Percentiles rank a stretch among this genome's conserved stretches.
These are phyloP conservation scores for Omphaloscelis lunosa DNA, from an alignment of 2,888 invertebrate species.

Conservation along the genomic window DNA sequence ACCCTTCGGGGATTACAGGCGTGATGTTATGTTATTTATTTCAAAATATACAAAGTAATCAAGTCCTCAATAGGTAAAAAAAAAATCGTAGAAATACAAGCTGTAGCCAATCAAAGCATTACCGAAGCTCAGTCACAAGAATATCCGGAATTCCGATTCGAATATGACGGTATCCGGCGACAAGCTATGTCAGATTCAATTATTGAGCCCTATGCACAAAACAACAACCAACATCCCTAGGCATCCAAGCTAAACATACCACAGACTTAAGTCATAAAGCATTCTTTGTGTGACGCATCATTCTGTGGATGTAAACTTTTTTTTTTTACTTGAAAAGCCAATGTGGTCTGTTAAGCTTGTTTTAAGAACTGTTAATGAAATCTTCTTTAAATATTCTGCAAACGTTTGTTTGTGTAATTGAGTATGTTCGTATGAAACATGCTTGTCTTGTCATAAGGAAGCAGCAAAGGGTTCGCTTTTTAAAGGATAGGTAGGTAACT, in stretches of 20 bases:
- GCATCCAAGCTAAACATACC: slow-evolving; percentile 43
- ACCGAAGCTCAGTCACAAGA: slow-evolving; percentile 9
- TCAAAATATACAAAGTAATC: background rate
- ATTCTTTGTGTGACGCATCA: slow-evolving; percentile 49
- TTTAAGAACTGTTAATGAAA: background rate
- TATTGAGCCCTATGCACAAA: slow-evolving; percentile 25
- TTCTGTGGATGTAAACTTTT: slow-evolving; percentile 28
- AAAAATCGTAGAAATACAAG: background rate
- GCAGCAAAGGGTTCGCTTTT: background rate
- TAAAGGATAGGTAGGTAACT: background rate
- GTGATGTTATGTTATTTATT: too few species aligned
- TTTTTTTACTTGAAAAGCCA: slow-evolving; percentile 24
- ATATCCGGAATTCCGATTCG: slow-evolving; percentile 39
- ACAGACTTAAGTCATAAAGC: slow-evolving; percentile 42
- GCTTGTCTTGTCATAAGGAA: background rate
- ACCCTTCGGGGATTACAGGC: too few species aligned
- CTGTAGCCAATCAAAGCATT: slow-evolving; percentile 13
- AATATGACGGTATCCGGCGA: slow-evolving; percentile 30
- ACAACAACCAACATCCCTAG: slow-evolving; percentile 17
- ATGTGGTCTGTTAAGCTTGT: background rate
- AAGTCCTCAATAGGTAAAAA: background rate
- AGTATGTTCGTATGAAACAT: background rate
- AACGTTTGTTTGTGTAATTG: background rate
- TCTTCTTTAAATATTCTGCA: background rate
- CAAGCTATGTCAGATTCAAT: slow-evolving; percentile 24